Base-by-base conservation (phyloP, 2,888 invertebrate genomes). In the Synanthedon formicaeformis region DNA sequence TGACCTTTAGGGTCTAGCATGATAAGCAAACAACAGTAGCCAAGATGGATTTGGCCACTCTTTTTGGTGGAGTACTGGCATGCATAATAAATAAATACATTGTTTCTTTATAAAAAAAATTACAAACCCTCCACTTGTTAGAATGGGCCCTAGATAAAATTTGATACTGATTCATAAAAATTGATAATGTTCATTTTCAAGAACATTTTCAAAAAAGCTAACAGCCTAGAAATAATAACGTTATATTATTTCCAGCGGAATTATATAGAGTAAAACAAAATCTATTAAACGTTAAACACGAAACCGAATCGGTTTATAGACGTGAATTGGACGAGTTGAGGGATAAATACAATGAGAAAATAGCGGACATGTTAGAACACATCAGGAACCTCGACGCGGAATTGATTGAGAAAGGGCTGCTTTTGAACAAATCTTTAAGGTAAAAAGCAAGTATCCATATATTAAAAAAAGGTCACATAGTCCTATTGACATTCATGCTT, bases 321-420 rank as follows among this genome's bases (percentile, higher is more conserved):
- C 78, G 67, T n/a, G 92, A 94, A 70, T 76, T 91, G 51, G 83
- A 84, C 4, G 81, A 82, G 52, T 71, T 91, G 0, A 91, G 87
- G 65, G 81, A 88, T 3, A 88, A 88, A 57, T 91, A 90, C 60
- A 88, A 89, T 34, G 89, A 89, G 51, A 91, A 90, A 67, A 71
- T 90, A 12, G 78, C 90, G 50, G 89, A 88, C 51, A 88, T 91
- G 78, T 63, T 88, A 13, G 65, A 79, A 10, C 90, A 91, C 58
- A 87, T 92, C 11, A 87, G 87, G 60, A 86, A 86, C 58, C 63
- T 90, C 13, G 90, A 91, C 61, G 68, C 87, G 0, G 90, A 92
- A 60, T 65, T 91, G 41, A 85, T 89, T 16, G 86, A 89, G 55
- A 91, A 91, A 61, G 83, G 83, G 27, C 67, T 86, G 8, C 66